Evolutionary conservation across 1,140 invertebrate genomes (phyloP).

Genomic region (Eubasilissa regina): DNA sequence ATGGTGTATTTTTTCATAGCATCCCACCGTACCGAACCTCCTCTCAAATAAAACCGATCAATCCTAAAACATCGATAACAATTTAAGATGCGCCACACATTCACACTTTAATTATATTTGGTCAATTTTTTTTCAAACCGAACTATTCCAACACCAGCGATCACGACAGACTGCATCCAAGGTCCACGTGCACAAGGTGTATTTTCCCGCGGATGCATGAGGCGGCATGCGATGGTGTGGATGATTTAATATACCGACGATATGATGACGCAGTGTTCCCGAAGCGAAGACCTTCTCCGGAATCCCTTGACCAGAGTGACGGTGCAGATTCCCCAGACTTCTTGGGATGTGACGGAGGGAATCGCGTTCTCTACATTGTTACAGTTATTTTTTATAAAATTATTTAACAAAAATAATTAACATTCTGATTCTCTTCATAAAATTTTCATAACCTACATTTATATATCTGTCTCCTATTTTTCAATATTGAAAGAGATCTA

Average conservation of each 20-base stretch:
- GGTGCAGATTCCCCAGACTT: conserved; percentile 54
- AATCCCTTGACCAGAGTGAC: conserved; percentile 46
- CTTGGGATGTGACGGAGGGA: conserved; percentile 47
- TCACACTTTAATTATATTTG: conserved; percentile 43
- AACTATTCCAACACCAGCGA: neutral
- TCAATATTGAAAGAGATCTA: too few species aligned
- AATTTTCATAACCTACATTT: too few species aligned
- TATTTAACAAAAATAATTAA: too few species aligned
- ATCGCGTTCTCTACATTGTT: conserved; percentile 33
- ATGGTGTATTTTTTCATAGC: too few species aligned
- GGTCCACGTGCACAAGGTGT: neutral
- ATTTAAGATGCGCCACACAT: conserved; percentile 30
- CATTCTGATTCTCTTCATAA: too few species aligned
- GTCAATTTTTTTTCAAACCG: neutral
- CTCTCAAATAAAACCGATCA: conserved; percentile 31
- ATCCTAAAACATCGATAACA: conserved; percentile 41
- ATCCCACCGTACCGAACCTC: neutral
- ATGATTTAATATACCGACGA: neutral
- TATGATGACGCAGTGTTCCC: conserved; percentile 36
- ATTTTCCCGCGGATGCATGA: neutral
- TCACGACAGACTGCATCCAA: neutral
- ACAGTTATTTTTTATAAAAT: neutral
- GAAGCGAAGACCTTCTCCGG: conserved; percentile 20
- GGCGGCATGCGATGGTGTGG: neutral
- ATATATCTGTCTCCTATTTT: too few species aligned